Percentiles rank a stretch among this genome's conserved stretches.
Evolutionary conservation across 2,797 vertebrate genomes (phyloP).

Genomic region (Fundulus diaphanus): DNA sequence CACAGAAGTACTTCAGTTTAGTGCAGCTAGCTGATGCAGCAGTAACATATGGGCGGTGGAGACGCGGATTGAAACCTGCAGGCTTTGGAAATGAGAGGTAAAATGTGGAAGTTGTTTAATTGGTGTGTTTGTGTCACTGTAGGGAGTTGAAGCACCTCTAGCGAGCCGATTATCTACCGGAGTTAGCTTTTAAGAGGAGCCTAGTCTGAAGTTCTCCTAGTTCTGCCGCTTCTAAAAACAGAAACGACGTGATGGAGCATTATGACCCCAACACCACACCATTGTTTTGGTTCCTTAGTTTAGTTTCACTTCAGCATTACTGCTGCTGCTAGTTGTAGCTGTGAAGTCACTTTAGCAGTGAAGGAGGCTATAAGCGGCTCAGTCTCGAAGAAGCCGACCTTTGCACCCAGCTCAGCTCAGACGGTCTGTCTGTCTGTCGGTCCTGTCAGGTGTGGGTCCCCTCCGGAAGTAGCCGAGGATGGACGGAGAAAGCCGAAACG

Average conservation of each 20-base stretch:
- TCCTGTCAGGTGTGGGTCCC: conserved; percentile 40
- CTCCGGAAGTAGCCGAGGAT: conserved; percentile 70
- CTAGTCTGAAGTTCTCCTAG: conserved; percentile 32
- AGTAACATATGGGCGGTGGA: conserved; percentile 25
- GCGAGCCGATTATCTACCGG: conserved; percentile 19
- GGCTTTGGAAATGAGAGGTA: conserved; percentile 64
- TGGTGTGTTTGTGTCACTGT: background rate
- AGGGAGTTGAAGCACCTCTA: background rate
- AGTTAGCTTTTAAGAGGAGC: conserved; percentile 40
- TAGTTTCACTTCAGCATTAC: background rate
- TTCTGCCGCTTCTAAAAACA: background rate
- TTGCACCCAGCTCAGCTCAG: conserved; percentile 21
- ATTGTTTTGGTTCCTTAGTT: background rate
- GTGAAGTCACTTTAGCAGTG: background rate
- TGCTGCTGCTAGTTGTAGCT: background rate
- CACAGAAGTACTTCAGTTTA: conserved; percentile 26
- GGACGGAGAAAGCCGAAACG: conserved; percentile 85
- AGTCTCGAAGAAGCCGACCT: conserved; percentile 31
- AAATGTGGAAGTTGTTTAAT: background rate
- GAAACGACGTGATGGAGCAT: background rate
- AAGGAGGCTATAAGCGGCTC: background rate
- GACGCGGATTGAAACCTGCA: conserved; percentile 12
- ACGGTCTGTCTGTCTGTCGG: conserved; percentile 7
- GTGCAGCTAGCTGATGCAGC: conserved; percentile 23
- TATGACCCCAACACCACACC: background rate